Base-by-base conservation (phyloP, 2,113 vertebrate species). In the Prietella phreatophila region DNA sequence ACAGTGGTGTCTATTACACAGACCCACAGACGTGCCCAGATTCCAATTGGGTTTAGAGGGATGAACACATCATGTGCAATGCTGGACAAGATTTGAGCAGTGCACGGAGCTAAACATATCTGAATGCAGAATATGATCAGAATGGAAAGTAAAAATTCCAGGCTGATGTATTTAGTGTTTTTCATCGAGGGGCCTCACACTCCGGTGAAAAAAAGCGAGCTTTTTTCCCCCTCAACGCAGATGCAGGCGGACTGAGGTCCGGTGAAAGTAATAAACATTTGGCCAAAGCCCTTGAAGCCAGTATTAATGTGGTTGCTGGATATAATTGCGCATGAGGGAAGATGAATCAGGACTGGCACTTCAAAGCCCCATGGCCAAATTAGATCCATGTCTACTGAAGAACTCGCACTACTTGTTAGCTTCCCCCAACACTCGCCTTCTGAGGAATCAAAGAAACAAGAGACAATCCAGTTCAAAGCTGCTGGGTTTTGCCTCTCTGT, bases 21-120 rank as follows among this genome's bases (percentile, higher is more conserved):
- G 30, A 81, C 53, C 53, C 17, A 58, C 11, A 0, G 19, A 8
- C 20, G 50, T 9, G 33, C 2, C 53, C n/a, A 2, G 42, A 50
- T 50, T 75, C 73, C 73, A 50, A 25, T 27, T 25, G 11, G 10
- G 39, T n/a, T 27, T 47, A 76, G 4, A 47, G 11, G 42, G 76
- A 55, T 55, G 27, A 80, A 55, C 50, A 55, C 47, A 56, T 80
- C 50, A 76, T 42, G 33, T 25, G 71, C 2, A 20, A 92, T 91
- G 89, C 86, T 90, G 30, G 86, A 90, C 89, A 92, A 47, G 89
- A 82, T 82, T 33, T 85, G 92, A 88, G 91, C 89, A 53, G 88
- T 92, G 84, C 90, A 80, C 87, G 90, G 78, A 89, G 91, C 88
- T 61, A 89, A 92, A 94, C 91, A 93, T 89, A 89, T 91, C 60